These are phyloP conservation scores for Schizaphis graminum DNA, from an alignment of 2,888 invertebrate species.

Conservation along the genomic window DNA sequence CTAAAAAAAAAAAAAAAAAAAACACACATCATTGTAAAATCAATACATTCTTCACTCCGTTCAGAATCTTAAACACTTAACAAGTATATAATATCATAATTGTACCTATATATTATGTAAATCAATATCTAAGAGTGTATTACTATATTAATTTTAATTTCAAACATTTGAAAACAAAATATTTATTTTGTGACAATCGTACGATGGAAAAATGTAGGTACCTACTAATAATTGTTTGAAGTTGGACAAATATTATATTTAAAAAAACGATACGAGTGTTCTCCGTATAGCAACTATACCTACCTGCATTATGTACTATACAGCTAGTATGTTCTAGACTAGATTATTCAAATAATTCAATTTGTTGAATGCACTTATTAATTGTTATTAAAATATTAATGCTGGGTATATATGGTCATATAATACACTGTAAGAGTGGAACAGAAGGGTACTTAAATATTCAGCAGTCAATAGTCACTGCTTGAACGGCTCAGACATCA, in stretches of 20 bases:
- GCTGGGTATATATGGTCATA: neutral
- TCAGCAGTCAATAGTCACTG: neutral
- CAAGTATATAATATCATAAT: neutral
- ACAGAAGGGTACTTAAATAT: neutral
- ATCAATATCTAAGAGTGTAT: neutral
- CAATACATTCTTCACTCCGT: too few relatives aligned
- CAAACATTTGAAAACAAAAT: neutral
- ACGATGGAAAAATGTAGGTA: neutral
- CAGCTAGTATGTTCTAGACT: neutral
- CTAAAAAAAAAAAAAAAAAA: too few relatives aligned
- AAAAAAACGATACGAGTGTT: neutral
- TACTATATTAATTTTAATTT: neutral
- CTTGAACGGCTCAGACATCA: neutral
- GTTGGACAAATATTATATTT: neutral
- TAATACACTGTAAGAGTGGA: neutral
- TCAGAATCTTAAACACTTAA: too few relatives aligned
- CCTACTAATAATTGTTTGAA: neutral
- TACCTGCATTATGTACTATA: neutral
- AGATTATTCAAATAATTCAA: neutral
- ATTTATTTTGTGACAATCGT: neutral
- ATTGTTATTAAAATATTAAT: slow-evolving; percentile 8
- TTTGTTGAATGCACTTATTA: neutral
- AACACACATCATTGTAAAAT: too few relatives aligned
- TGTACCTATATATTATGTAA: neutral
- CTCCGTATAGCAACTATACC: neutral